Conservation (phyloP, 2,888 invertebrate species). For the Sesia apiformis region DNA sequence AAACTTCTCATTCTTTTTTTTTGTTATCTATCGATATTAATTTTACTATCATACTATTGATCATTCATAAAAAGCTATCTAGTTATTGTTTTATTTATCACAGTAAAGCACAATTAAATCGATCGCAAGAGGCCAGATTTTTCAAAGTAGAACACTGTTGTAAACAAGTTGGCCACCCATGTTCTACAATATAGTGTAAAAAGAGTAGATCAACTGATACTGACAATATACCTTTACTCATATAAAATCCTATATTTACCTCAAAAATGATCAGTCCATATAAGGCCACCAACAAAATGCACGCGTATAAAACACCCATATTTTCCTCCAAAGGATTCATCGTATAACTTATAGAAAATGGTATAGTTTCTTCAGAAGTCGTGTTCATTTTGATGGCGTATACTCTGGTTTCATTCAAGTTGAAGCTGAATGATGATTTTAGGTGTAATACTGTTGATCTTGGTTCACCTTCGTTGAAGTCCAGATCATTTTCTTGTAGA, state of each 20-base stretch:
- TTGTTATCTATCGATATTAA: no score
- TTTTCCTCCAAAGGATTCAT: slow-evolving; percentile 77
- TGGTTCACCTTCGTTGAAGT: slow-evolving; percentile 67
- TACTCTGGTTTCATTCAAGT: slow-evolving; percentile 2
- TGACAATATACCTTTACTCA: no score
- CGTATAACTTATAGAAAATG: slow-evolving; percentile 67
- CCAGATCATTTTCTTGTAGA: slow-evolving; percentile 73
- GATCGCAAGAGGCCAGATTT: no score
- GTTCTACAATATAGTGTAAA: no score
- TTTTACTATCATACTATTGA: no score
- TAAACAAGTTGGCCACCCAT: no score
- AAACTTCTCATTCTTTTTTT: no score
- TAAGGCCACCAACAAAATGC: slow-evolving; percentile 80
- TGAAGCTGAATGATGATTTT: slow-evolving; percentile 13
- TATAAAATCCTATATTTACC: slow-evolving; percentile 56
- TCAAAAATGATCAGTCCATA: slow-evolving; percentile 91
- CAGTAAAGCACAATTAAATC: no score
- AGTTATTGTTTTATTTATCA: no score
- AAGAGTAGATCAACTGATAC: no score
- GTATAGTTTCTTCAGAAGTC: slow-evolving; percentile 27
- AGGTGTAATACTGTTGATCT: slow-evolving; percentile 52
- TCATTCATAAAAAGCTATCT: no score
- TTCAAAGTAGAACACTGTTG: no score
- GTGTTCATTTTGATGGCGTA: slow-evolving; percentile 31
- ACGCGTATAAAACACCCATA: slow-evolving; percentile 83